These are phyloP conservation scores for Ferrisia virgata DNA, from an alignment of 2,888 invertebrate species.

Conservation along the genomic window DNA sequence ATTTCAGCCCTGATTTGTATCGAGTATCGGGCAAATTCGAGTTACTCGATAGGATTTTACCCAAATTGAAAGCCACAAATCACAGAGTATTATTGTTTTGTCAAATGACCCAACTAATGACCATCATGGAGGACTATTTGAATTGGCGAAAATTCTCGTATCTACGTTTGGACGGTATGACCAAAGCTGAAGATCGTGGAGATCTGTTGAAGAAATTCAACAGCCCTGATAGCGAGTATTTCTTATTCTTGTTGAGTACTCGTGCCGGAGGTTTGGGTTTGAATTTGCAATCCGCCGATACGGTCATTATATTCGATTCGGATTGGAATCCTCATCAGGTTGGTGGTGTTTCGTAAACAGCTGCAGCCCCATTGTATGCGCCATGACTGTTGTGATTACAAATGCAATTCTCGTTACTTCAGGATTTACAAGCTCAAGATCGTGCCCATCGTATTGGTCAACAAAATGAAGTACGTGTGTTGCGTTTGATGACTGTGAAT, in stretches of 20 bases:
- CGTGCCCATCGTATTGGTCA: conserved; percentile 99
- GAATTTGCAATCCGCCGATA: conserved; percentile 97
- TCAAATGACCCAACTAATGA: conserved; percentile 99
- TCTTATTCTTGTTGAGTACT: conserved; percentile 93
- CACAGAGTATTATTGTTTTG: conserved; percentile 98
- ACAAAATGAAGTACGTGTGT: conserved; percentile 94
- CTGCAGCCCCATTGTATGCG: not conserved
- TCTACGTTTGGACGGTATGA: conserved; percentile 93
- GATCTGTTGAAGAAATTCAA: conserved; percentile 90
- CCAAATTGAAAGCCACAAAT: conserved; percentile 85
- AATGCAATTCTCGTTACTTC: too few species aligned
- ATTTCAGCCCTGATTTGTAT: conserved; percentile 71
- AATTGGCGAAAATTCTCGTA: conserved; percentile 86
- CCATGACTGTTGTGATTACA: too few species aligned
- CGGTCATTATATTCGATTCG: conserved; percentile 97
- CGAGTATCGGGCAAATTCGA: conserved; percentile 97
- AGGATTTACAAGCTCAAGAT: conserved; percentile 99
- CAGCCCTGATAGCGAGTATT: conserved; percentile 82
- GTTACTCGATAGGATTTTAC: conserved; percentile 91
- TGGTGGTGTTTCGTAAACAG: conserved; percentile 38
- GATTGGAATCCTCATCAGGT: conserved; percentile 99
- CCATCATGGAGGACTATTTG: conserved; percentile 96
- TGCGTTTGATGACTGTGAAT: conserved; percentile 97
- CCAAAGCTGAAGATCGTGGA: conserved; percentile 98
- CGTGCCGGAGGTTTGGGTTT: conserved; percentile 97